These are phyloP conservation scores for Holcopasites calliopsidis DNA, from an alignment of 1,140 invertebrate genomes.

Conservation along the genomic window DNA sequence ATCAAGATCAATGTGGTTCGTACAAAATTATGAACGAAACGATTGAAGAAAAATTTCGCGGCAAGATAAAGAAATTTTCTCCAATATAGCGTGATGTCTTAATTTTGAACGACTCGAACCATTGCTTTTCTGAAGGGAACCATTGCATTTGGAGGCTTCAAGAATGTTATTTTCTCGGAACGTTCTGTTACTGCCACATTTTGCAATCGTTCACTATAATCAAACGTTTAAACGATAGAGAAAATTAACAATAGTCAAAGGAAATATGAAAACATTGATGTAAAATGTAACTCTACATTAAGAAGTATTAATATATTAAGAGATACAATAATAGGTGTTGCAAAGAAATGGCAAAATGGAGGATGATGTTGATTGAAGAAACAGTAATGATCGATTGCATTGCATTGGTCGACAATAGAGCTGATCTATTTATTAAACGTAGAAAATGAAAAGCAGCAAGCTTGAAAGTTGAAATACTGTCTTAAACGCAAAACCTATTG, in stretches of 20 bases:
- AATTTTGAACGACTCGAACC: background rate
- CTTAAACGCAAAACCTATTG: conserved; percentile 9
- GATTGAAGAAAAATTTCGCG: background rate
- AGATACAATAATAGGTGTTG: conserved; percentile 26
- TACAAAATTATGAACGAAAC: background rate
- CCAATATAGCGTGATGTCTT: too few relatives aligned
- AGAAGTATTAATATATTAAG: conserved; percentile 53
- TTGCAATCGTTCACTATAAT: conserved; percentile 53
- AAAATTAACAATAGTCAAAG: conserved; percentile 45
- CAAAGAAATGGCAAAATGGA: background rate
- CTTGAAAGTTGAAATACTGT: conserved; percentile 3
- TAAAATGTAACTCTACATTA: conserved; percentile 45
- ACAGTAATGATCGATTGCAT: conserved; percentile 57
- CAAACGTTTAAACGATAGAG: conserved; percentile 50
- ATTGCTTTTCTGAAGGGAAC: conserved; percentile 22
- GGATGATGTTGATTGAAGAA: background rate
- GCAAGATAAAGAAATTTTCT: too few relatives aligned
- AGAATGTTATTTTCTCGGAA: conserved; percentile 40
- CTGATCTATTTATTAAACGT: conserved; percentile 59
- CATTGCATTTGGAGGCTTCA: conserved; percentile 36
- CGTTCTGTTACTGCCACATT: conserved; percentile 60
- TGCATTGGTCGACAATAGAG: conserved; percentile 74
- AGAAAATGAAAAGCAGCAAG: conserved; percentile 35
- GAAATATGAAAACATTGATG: conserved; percentile 14
- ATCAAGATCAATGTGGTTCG: conserved; percentile 3